Conservation (phyloP, 2,888 invertebrate species). For the Spilarctia lutea region DNA sequence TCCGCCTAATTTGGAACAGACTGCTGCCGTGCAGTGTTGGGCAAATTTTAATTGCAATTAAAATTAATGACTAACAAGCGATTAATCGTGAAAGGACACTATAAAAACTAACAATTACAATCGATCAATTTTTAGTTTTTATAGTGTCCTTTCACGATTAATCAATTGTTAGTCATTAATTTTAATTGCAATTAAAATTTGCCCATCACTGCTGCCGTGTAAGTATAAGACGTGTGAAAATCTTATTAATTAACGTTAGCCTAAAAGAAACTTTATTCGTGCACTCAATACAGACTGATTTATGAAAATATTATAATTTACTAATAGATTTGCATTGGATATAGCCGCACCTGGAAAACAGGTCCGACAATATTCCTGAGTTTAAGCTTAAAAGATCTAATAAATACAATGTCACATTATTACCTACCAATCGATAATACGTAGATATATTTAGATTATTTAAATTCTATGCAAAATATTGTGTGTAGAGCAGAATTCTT, state of each 20-base stretch:
- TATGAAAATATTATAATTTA: background rate
- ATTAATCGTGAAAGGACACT: too few species aligned
- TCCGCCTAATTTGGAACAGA: too few species aligned
- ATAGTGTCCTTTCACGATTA: too few species aligned
- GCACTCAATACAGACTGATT: background rate
- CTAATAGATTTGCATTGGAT: background rate
- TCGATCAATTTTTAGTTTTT: too few species aligned
- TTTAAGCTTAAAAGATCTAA: background rate
- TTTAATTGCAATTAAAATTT: too few species aligned
- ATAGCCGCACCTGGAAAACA: background rate
- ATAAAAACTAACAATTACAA: too few species aligned
- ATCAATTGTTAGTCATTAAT: too few species aligned
- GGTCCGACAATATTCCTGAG: background rate
- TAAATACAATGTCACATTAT: background rate
- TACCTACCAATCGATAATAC: background rate
- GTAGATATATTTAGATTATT: background rate
- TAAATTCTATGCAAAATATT: background rate
- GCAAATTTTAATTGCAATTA: too few species aligned
- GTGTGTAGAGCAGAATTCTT: background rate
- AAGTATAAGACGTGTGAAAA: too few species aligned
- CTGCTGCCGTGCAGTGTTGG: too few species aligned
- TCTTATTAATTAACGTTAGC: background rate
- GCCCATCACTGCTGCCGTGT: too few species aligned
- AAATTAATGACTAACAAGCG: too few species aligned
- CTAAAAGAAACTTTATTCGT: slow-evolving; percentile 21